phyloP scores from a whole-genome alignment of 2,113 vertebrate genomes.

The Passer domesticus region DNA sequence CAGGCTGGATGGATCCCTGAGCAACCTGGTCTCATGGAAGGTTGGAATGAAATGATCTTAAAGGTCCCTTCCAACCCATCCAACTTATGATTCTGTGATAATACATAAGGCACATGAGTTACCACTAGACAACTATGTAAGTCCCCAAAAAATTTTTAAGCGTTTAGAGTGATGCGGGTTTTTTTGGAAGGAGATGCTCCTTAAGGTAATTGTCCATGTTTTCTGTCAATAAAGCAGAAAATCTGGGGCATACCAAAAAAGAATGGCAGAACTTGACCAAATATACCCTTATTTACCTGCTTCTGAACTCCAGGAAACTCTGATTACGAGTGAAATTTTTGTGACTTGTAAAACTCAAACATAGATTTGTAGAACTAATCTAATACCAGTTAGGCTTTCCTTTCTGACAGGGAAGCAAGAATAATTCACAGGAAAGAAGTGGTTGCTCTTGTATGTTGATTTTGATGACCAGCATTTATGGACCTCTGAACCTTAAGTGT shows the following conservation, averaged over 20 bases:
- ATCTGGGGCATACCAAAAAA: background rate
- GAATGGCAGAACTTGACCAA: background rate
- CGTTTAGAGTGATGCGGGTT: background rate
- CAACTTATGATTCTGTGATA: background rate
- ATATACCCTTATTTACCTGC: background rate
- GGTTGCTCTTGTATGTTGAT: background rate
- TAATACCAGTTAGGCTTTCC: background rate
- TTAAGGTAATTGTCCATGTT: background rate
- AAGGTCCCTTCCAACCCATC: background rate
- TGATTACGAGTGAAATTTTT: background rate
- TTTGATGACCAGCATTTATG: background rate
- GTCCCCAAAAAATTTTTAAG: background rate
- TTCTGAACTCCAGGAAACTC: background rate
- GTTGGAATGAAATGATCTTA: background rate
- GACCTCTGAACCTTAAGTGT: background rate
- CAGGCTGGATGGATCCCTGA: background rate
- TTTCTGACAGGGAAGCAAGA: background rate
- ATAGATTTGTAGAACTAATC: background rate
- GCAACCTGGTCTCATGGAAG: background rate
- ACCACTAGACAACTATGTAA: rapidly evolving
- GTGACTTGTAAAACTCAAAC: background rate
- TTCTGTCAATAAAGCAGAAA: background rate
- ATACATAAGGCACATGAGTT: background rate
- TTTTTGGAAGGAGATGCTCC: background rate
- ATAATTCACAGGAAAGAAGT: background rate